Percentiles rank a stretch among this genome's conserved stretches.
These are phyloP conservation scores for Aselliscus stoliczkanus DNA, from an alignment of 2,797 vertebrate species.

Conservation along the genomic window DNA sequence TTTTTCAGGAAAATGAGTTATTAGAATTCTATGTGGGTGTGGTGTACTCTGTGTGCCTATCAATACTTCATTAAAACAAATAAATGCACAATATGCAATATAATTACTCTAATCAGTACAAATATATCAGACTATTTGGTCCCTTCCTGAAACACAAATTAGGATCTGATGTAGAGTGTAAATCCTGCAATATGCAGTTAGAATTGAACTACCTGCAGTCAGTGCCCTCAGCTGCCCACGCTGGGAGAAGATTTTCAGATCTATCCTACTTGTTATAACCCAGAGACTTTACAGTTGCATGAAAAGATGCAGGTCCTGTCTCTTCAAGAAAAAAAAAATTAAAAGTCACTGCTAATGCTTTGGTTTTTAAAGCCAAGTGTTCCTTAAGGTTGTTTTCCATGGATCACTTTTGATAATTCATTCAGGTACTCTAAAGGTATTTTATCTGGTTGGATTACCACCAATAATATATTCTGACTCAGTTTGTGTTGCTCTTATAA, in stretches of 20 bases:
- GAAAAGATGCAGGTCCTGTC: neutral
- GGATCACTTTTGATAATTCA: neutral
- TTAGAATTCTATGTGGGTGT: neutral
- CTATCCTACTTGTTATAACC: neutral
- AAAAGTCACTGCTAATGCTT: neutral
- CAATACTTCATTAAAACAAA: neutral
- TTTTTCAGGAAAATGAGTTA: neutral
- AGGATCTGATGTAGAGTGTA: neutral
- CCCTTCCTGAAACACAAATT: neutral
- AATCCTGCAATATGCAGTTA: neutral
- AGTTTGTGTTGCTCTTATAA: neutral
- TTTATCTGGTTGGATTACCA: neutral
- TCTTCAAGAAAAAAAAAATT: neutral
- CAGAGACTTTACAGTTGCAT: neutral
- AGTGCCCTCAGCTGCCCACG: neutral
- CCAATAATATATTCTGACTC: neutral
- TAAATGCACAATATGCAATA: neutral
- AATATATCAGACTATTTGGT: neutral
- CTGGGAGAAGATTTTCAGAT: neutral
- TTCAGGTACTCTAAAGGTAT: neutral
- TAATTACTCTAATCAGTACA: neutral
- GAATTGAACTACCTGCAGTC: neutral
- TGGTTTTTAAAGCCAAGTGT: neutral
- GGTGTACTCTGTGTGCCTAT: neutral
- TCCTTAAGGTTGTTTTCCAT: neutral